Conservation (phyloP, 1,140 invertebrate species). For the Scylla paramamosain region DNA sequence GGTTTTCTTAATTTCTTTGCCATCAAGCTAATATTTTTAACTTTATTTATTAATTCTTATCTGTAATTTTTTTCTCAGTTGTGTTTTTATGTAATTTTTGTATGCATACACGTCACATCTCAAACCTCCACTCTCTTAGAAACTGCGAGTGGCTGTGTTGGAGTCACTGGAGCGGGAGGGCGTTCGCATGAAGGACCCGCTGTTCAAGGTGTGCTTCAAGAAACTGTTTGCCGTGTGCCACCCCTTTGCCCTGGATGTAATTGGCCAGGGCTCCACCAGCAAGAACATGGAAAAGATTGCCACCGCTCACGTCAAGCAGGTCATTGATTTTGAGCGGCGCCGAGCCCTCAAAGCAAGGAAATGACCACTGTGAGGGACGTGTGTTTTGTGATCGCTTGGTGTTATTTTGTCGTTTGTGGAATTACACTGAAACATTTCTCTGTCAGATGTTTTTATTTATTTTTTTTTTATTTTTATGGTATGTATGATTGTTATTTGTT, state of each 20-base stretch:
- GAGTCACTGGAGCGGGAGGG: conserved; percentile 73
- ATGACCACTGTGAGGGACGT: not conserved
- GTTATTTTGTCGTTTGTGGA: too few species aligned
- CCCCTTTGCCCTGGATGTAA: conserved; percentile 75
- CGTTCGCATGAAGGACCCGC: conserved; percentile 71
- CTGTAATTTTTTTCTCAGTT: not conserved
- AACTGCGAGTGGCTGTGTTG: conserved; percentile 73
- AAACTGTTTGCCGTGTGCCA: conserved; percentile 75
- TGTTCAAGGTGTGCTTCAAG: conserved; percentile 77
- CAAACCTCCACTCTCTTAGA: conserved; percentile 29
- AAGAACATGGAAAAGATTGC: conserved; percentile 76
- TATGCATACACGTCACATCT: too few species aligned
- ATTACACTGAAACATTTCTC: too few species aligned
- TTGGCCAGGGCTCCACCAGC: conserved; percentile 75
- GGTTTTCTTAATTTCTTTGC: not conserved
- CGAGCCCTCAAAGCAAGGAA: conserved; percentile 31
- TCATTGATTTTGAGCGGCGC: conserved; percentile 75
- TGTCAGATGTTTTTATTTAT: too few species aligned
- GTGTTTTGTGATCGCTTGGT: too few species aligned
- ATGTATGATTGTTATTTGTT: too few species aligned
- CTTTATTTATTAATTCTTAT: not conserved
- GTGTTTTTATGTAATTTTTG: not conserved
- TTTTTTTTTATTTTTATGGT: too few species aligned
- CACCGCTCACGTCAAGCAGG: conserved; percentile 75
- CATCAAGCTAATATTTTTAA: not conserved